Conservation (phyloP, 2,888 invertebrate genomes). For the Ectemnius cavifrons region DNA sequence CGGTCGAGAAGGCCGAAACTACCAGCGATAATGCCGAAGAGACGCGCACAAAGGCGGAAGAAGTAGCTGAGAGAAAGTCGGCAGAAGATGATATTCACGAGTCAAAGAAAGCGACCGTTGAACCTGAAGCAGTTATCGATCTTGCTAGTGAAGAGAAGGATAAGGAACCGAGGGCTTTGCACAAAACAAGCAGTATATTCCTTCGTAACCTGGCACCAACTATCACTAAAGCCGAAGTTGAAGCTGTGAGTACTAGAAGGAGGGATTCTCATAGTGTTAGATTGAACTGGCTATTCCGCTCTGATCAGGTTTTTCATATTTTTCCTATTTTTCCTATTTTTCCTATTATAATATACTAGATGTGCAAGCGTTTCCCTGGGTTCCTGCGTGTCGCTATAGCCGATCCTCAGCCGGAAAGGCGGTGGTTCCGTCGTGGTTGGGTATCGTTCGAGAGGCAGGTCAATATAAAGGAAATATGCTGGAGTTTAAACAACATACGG, state of each 20-base stretch:
- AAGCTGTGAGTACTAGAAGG: slow-evolving; percentile 84
- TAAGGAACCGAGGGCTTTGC: slow-evolving; percentile 85
- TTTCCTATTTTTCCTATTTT: no score
- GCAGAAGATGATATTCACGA: slow-evolving; percentile 47
- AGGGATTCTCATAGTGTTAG: background rate
- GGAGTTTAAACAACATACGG: slow-evolving; percentile 97
- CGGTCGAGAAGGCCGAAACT: slow-evolving; percentile 67
- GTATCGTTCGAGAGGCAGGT: slow-evolving; percentile 97
- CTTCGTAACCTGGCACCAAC: slow-evolving; percentile 96
- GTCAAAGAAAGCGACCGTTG: slow-evolving; percentile 72
- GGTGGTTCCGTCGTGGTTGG: slow-evolving; percentile 99
- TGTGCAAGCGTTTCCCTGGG: slow-evolving; percentile 94
- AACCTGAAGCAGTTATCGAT: slow-evolving; percentile 76
- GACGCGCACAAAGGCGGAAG: slow-evolving; percentile 69
- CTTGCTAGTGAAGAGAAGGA: slow-evolving; percentile 77
- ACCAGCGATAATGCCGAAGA: slow-evolving; percentile 71
- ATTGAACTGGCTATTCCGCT: background rate
- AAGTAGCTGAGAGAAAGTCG: slow-evolving; percentile 78
- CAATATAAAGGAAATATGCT: slow-evolving; percentile 99
- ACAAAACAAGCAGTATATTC: slow-evolving; percentile 98
- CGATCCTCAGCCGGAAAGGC: slow-evolving; percentile 96
- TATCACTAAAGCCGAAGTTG: slow-evolving; percentile 97
- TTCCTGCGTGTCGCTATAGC: slow-evolving; percentile 97
- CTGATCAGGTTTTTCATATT: no score
- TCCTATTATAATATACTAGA: slow-evolving; percentile 76